These are phyloP conservation scores for Cryptus armator DNA, from an alignment of 2,888 invertebrate species.

Conservation along the genomic window DNA sequence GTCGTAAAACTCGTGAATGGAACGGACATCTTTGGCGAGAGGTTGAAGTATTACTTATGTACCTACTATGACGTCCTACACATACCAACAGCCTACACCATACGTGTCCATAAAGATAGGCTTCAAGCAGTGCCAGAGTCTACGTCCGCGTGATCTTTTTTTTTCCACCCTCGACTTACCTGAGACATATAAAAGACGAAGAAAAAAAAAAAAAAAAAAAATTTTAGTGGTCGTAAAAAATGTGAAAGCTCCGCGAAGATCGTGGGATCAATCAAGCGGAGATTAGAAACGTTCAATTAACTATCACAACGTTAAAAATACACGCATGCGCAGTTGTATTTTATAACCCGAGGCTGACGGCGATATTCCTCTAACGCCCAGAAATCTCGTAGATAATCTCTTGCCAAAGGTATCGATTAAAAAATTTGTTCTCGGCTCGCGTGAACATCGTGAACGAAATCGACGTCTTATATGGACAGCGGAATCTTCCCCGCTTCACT, in stretches of 20 bases:
- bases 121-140: constrained; percentile 5
- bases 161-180: constrained; percentile 73
- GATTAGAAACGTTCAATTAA: constrained; percentile 44
- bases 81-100: constrained; percentile 6
- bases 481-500: constrained; percentile 23
- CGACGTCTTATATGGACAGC: background rate
- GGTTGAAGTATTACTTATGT: constrained; percentile 68
- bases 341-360: constrained; percentile 5
- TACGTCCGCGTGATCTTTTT: background rate
- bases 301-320: background rate
- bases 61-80: constrained; percentile 21
- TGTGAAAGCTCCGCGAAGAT: constrained; percentile 30
- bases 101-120: constrained; percentile 15
- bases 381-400: constrained; percentile 50
- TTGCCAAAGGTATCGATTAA: constrained; percentile 62
- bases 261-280: constrained; percentile 35
- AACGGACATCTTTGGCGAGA: background rate
- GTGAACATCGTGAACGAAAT: constrained; percentile 44
- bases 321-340: constrained; percentile 7
- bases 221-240: constrained; percentile 55
- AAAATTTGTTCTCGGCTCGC: constrained; percentile 42
- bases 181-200: constrained; percentile 71
- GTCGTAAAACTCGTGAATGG: constrained; percentile 56
- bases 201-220: constrained; percentile 33
- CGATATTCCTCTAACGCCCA: constrained; percentile 41